These are phyloP conservation scores for Lochmaea capreae DNA, from an alignment of 2,888 invertebrate species.

Conservation along the genomic window DNA sequence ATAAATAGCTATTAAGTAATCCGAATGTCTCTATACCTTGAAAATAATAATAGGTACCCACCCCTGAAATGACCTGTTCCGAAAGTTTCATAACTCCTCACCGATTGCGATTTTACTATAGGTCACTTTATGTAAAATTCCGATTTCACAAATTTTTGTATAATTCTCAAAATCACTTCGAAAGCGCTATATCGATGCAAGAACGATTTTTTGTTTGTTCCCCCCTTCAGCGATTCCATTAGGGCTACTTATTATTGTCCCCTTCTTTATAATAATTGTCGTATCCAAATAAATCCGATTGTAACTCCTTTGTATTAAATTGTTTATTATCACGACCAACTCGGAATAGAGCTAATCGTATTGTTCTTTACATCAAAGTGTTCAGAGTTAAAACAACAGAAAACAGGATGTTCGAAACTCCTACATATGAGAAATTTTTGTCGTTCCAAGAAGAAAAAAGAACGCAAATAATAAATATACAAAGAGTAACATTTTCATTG, in stretches of 20 bases:
- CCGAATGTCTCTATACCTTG: no score
- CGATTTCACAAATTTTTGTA: no score
- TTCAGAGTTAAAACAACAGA: conserved; percentile 1
- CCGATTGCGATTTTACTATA: no score
- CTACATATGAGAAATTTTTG: conserved; percentile 15
- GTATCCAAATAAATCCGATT: neutral
- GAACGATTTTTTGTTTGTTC: no score
- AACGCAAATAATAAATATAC: conserved; percentile 21
- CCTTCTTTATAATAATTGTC: neutral
- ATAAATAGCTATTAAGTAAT: no score
- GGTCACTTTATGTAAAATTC: no score
- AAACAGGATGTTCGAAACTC: conserved; percentile 5
- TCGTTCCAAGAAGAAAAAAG: neutral
- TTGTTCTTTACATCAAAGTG: conserved; percentile 18
- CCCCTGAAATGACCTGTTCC: no score
- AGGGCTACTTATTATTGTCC: neutral
- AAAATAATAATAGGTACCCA: no score
- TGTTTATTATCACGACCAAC: conserved; percentile 6
- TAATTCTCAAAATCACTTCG: no score
- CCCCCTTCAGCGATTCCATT: no score
- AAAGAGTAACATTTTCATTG: conserved; percentile 20
- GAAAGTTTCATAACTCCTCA: no score
- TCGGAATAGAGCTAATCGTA: conserved; percentile 8
- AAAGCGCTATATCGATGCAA: no score
- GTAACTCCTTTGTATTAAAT: conserved; percentile 5